A percentile compares a stretch with the other conserved stretches of the same genome.
Conservation (phyloP, 92 coral and sea anemone genomes). For the Isaurus tuberculatus region DNA sequence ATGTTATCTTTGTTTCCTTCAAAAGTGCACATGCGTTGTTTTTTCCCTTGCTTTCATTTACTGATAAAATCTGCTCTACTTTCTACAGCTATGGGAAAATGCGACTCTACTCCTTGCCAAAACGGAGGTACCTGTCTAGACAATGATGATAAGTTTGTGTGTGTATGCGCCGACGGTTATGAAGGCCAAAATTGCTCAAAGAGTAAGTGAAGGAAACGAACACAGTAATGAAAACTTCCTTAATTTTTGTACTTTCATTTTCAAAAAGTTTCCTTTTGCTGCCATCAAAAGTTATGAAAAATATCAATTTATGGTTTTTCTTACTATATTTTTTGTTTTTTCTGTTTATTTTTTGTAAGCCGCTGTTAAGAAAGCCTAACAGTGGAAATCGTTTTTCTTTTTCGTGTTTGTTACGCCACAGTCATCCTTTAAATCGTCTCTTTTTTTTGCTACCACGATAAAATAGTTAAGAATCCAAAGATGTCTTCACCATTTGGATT, state of each 20-base stretch:
- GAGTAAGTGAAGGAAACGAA: conserved; percentile 68
- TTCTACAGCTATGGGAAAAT: conserved; percentile 72
- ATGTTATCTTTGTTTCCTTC: conserved; percentile 3
- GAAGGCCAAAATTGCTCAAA: conserved; percentile 82
- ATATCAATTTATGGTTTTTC: not conserved
- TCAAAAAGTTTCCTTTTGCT: not conserved
- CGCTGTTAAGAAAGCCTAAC: no score
- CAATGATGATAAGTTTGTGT: conserved; percentile 63
- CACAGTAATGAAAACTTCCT: not conserved
- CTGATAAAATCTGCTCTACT: not conserved
- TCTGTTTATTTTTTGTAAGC: no score
- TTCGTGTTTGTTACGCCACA: no score
- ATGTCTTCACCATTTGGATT: no score
- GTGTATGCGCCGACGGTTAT: conserved; percentile 86
- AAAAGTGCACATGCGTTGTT: not conserved
- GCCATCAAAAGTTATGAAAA: not conserved
- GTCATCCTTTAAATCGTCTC: no score
- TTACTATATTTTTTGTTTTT: not conserved
- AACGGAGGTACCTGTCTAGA: conserved; percentile 83
- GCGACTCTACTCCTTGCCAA: conserved; percentile 85
- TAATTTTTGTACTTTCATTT: not conserved
- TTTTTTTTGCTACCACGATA: no score
- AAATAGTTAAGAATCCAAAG: no score
- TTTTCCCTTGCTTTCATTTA: not conserved
- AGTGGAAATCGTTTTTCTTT: no score